These are phyloP conservation scores for Eristalis pertinax DNA, from an alignment of 2,888 invertebrate genomes.

Conservation along the genomic window DNA sequence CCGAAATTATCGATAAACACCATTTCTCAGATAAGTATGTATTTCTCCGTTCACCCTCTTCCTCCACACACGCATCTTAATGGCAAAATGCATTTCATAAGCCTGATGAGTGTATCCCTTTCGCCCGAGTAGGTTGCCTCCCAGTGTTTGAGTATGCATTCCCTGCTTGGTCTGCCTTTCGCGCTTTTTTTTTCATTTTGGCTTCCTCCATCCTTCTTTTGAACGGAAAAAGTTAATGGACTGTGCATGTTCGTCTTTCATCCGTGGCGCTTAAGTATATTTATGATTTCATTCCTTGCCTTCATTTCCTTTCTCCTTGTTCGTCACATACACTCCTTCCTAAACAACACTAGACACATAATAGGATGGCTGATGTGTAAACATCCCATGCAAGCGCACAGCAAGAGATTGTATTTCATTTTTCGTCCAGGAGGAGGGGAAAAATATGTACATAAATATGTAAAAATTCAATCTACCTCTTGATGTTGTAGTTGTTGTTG, in stretches of 20 bases:
- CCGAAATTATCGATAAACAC: constrained; percentile 35
- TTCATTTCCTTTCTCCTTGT: constrained; percentile 24
- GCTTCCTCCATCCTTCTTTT: constrained; percentile 36
- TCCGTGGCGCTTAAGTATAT: constrained; percentile 81
- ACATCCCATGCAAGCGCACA: constrained; percentile 54
- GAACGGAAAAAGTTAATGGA: constrained; percentile 79
- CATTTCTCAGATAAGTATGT: constrained; percentile 15
- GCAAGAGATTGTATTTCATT: constrained; percentile 67
- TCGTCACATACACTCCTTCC: constrained; percentile 1
- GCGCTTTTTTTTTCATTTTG: background rate
- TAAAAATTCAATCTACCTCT: constrained; percentile 50
- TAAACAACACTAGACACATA: constrained; percentile 27
- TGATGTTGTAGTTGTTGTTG: constrained; percentile 7
- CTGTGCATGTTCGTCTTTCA: constrained; percentile 81
- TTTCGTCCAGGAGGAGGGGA: constrained; percentile 24
- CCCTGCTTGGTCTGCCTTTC: background rate
- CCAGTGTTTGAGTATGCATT: background rate
- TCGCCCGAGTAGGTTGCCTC: constrained; percentile 20
- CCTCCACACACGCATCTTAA: background rate
- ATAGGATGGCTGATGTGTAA: constrained; percentile 66
- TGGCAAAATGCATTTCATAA: constrained; percentile 29
- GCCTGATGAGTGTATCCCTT: constrained; percentile 17
- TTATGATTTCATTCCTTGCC: constrained; percentile 75
- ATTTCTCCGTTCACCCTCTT: background rate
- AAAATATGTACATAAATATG: constrained; percentile 40